Evolutionary conservation across 2,797 vertebrate genomes (phyloP), one percentile per base, ranked within the genome.

Genomic region (Vireo griseus): DNA sequence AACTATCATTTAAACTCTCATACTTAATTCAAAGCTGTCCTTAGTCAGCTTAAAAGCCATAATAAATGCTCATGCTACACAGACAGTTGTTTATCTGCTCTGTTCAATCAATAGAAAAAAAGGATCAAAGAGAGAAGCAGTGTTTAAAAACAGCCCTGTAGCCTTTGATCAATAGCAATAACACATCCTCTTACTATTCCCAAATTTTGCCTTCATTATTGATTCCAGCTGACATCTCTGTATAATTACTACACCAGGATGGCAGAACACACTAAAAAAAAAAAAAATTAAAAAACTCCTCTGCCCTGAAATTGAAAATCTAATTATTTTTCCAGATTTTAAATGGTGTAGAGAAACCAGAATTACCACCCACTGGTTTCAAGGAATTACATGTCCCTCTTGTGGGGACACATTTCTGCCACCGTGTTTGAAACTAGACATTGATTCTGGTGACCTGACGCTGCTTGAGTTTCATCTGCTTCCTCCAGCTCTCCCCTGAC

Each of bases 121-220:
- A 86, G 83, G 71, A 88, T 93, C 91, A 91, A 83, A 94, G 92
- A 83, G 65, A 88, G 58, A 1, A 62, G 48, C 54, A 59, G 75
- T 80, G 84, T 93, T 89, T 92, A 96, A 92, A 94, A 87, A 63
- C 81, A 93, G 81, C 45, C 79, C 63, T 9, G 11, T 15, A 78
- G 78, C 42, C 81, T 96, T 86, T 88, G 84, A 85, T 95, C 85
- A 81, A 91, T 55, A 93, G 88, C 62, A 91, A 58, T 65, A 92
- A 92, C 71, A 87, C 45, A 93, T 80, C 76, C 48, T 16, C 13
- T 47, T 58, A 65, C 85, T 90, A 63, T 82, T 93, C 88, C 87
- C 68, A 91, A 91, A 93, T 87, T 68, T 45, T 26, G n/a, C 45
- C 45, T 79, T 86, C 35, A 7, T 42, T 61, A 72, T 50, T 1